A percentile compares a stretch with the other conserved stretches of the same genome.
Conservation (phyloP, 2,113 vertebrate genomes). For the Mustela nigripes region DNA sequence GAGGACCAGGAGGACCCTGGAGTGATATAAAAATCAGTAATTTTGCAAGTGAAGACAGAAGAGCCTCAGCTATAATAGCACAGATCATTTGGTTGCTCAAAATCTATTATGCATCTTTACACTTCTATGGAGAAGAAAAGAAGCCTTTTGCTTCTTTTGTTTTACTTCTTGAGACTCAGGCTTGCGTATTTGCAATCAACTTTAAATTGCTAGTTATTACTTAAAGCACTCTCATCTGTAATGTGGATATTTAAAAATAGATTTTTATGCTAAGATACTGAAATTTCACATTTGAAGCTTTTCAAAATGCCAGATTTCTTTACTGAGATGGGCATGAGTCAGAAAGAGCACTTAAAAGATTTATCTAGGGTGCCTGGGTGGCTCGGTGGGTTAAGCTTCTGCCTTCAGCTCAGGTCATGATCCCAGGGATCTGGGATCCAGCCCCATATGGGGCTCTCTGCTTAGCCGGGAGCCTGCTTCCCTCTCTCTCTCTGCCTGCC, state of each 20-base stretch:
- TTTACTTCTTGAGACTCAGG: constrained; percentile 29
- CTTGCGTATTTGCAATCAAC: constrained; percentile 44
- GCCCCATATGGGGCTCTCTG: no score
- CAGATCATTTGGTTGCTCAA: neutral
- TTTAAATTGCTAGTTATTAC: constrained; percentile 67
- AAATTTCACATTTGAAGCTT: neutral
- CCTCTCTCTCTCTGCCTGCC: no score
- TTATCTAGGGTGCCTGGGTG: no score
- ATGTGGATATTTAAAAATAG: constrained; percentile 59
- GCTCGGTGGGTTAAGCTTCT: no score
- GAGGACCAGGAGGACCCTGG: constrained; percentile 96
- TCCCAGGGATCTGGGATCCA: no score
- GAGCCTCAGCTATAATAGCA: neutral
- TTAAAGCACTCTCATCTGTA: constrained; percentile 51
- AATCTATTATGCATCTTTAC: constrained; percentile 6
- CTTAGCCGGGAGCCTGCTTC: no score
- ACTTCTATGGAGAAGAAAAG: neutral
- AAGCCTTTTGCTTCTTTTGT: constrained; percentile 65
- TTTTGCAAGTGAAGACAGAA: constrained; percentile 35
- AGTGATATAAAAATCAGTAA: constrained; percentile 72
- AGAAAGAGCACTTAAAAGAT: neutral
- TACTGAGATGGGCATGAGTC: neutral
- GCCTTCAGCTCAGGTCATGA: no score
- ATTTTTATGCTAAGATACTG: neutral
- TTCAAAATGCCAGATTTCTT: constrained; percentile 53